phyloP scores from a whole-genome alignment of 1,140 invertebrate genomes.

The Trialeurodes vaporariorum region DNA sequence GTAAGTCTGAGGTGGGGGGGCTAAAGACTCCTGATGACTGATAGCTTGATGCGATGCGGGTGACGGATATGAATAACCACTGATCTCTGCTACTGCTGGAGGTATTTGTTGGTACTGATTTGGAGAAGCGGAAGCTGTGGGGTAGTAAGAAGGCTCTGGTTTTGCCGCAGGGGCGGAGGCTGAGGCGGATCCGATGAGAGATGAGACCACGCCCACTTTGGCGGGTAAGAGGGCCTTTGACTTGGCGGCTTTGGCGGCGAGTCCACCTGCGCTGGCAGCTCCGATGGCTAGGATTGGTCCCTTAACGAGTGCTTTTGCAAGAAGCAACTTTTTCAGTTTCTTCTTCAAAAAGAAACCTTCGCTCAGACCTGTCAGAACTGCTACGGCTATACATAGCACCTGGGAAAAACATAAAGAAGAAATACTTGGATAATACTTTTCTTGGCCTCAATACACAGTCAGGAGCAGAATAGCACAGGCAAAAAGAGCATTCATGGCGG shows the following conservation, averaged over 20 bases:
- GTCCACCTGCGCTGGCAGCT: background rate
- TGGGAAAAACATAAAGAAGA: no score
- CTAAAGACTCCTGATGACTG: no score
- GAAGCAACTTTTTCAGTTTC: background rate
- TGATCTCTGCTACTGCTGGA: background rate
- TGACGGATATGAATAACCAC: background rate
- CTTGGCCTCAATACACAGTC: no score
- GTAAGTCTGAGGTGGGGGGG: background rate
- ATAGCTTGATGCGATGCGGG: no score
- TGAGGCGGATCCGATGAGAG: background rate
- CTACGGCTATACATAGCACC: background rate
- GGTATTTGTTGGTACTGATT: no score
- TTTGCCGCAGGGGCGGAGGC: background rate
- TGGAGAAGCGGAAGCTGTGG: no score
- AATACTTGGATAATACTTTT: no score
- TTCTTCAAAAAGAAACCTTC: background rate
- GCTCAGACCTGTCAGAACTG: background rate
- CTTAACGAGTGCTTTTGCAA: background rate
- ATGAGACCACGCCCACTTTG: background rate
- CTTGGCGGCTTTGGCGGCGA: background rate
- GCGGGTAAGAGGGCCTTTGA: background rate
- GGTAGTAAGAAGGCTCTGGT: background rate
- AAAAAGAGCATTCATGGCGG: no score
- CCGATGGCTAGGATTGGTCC: background rate
- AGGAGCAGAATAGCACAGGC: no score